Evolutionary conservation across 30 jellyfish, hydroid and myxozoan genomes (phyloP), one percentile per base, ranked within the genome.

Genomic region (Euphysa ruthae): DNA sequence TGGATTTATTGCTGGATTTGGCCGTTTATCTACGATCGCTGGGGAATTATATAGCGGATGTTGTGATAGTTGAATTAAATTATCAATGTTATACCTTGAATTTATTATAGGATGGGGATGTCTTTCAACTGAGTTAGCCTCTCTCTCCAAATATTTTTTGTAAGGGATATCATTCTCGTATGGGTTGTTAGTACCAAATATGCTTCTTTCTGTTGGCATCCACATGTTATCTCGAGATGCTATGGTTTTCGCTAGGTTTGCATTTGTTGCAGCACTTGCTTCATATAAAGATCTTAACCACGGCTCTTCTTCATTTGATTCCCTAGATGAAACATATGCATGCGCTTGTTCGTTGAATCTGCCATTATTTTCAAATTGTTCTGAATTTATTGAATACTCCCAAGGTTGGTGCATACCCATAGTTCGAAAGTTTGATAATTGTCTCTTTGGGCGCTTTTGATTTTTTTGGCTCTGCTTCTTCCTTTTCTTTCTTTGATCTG

Each of bases 401-500:
- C 60, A 46, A 46, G 60, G 60, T 29, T n/a, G 18, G 60, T 46
- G 60, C 60, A 46, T 46, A 5, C 60, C 60, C 2, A 29, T 25
- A 5, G 28, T 29, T 3, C 60, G 60, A 46, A 46, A 46, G 60
- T 8, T 46, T 25, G 2, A 46, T 8, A 46, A 8, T 8, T 46
- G 60, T 8, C 60, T 46, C 8, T 46, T 46, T 8, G 28, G 18
- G 18, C 60, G 60, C 2, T 3, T 5, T 8, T 46, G 18, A 2
- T 5, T 29, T 46, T 46, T 29, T 46, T 46, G 18, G 4, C 2
- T 46, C 2, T n/a, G 6, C 23, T 46, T 46, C 23, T 46, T 46
- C 8, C 10, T 29, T 46, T 46, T 46, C 8, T 8, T 4, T n/a
- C n/a, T n/a, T n/a, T n/a, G n/a, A n/a, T n/a, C n/a, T n/a, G n/a